Evolutionary conservation across 2,113 vertebrate genomes (phyloP), one percentile per base, ranked within the genome.

Genomic region (Onychorhynchus coronatus): DNA sequence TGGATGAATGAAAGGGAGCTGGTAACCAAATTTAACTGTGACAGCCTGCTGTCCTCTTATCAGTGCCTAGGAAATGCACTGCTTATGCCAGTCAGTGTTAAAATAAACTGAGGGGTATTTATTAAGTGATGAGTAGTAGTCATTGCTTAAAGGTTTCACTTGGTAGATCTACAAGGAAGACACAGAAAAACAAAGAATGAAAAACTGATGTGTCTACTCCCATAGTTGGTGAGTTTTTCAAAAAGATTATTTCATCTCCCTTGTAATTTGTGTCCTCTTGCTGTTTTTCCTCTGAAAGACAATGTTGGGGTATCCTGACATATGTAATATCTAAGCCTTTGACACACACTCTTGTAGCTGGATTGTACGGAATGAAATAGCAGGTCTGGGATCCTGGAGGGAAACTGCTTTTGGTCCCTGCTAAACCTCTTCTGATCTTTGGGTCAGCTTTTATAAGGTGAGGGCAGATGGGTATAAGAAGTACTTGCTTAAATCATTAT

Each of bases 151-250:
- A 39, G 50, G 19, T 37, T 80, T 66, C 24, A 7, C 67, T 82
- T 71, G 6, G 65, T 37, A 14, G 9, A 55, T 42, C 67, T 55
- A 4, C 18, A 28, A 59, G 71, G 74, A 67, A 67, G 55, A 41
- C 77, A 31, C 9, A 79, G 47, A 47, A 66, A 78, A 85, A 46
- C 46, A 21, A 65, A 56, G 41, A 49, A 12, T 9, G 71, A 49
- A 74, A 14, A 6, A 2, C 4, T 2, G 2, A 7, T 1, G 0
- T 55, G 39, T 67, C 65, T 56, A 4, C 56, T 59, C 20, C 13
- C 35, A 11, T 12, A 41, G 33, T 2, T 28, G 23, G 31, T 31
- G 42, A 65, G 14, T 47, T 88, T 88, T 76, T 70, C 37, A 39
- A n/a, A 70, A 10, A 19, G 28, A 28, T 41, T 10, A 14, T 73